Evolutionary conservation across 2,797 vertebrate genomes (phyloP).

Genomic region (Pseudochromis fuscus): DNA sequence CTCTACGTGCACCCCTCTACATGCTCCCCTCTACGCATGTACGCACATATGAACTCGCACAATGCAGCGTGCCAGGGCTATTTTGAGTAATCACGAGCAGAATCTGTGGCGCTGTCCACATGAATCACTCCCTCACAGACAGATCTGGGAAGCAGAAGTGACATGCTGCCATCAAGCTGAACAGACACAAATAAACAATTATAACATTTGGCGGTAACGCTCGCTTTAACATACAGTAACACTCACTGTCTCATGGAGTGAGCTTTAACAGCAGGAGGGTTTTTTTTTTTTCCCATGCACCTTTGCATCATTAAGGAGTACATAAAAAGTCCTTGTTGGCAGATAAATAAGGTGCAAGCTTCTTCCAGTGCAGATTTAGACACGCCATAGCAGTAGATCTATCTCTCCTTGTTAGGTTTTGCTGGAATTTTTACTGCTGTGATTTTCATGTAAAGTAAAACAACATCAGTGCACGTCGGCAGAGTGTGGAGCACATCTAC

Average conservation of each 20-base stretch:
- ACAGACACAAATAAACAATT: conserved; percentile 77
- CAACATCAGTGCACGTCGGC: conserved; percentile 32
- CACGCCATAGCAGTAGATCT: conserved; percentile 12
- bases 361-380: conserved; percentile 51
- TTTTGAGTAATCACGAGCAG: conserved; percentile 65
- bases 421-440: conserved; percentile 40
- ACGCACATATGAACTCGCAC: conserved; percentile 19
- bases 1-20: conserved; percentile 6
- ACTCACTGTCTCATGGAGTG: conserved; percentile 38
- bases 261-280: conserved; percentile 41
- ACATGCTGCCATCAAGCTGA: conserved; percentile 65
- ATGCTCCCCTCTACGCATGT: too few relatives aligned
- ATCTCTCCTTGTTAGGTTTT: conserved; percentile 47
- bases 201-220: conserved; percentile 53
- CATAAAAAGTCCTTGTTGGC: conserved; percentile 49
- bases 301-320: conserved; percentile 42
- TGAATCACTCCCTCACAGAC: conserved; percentile 68
- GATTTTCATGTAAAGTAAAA: conserved; percentile 55
- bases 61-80: conserved; percentile 38
- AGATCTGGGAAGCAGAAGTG: conserved; percentile 68
- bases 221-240: conserved; percentile 57
- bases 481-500: conserved; percentile 43
- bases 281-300: conserved; percentile 39
- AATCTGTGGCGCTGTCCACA: conserved; percentile 68
- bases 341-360: conserved; percentile 38